Evolutionary conservation across 2,113 vertebrate genomes (phyloP).

Genomic region (Sylvia atricapilla): DNA sequence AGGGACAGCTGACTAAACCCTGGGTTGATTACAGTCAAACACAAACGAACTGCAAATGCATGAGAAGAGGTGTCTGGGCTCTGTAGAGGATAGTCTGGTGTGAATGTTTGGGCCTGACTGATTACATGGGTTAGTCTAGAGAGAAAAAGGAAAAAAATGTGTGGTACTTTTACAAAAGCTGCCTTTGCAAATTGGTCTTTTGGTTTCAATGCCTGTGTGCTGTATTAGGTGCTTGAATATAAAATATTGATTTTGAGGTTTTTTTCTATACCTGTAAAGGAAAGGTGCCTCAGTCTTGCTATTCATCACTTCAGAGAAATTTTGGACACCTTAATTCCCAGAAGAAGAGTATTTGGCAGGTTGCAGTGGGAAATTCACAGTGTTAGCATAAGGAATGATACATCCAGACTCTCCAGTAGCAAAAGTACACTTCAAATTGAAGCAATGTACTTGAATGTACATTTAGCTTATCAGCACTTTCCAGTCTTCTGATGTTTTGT

Average conservation of each 20-base stretch:
- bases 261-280: not conserved
- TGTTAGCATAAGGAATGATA: not conserved
- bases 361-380: not conserved
- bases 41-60: not conserved
- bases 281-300: not conserved
- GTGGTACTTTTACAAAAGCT: not conserved
- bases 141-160: not conserved
- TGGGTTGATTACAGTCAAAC: not conserved
- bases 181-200: not conserved
- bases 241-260: not conserved
- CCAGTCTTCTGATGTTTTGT: not conserved
- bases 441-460: conserved; percentile 24
- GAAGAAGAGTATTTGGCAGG: not conserved
- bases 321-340: not conserved
- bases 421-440: conserved; percentile 11
- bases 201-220: not conserved
- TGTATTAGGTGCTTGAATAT: not conserved
- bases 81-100: not conserved
- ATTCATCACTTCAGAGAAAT: not conserved
- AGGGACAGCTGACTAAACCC: not conserved
- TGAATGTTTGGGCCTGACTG: not conserved
- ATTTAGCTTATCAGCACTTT: conserved; percentile 24
- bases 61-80: not conserved
- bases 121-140: not conserved
- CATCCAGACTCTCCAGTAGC: not conserved